Percentiles rank a stretch among this genome's conserved stretches.
Conservation (phyloP, 2,113 vertebrate species). For the Sisor rabdophorus region DNA sequence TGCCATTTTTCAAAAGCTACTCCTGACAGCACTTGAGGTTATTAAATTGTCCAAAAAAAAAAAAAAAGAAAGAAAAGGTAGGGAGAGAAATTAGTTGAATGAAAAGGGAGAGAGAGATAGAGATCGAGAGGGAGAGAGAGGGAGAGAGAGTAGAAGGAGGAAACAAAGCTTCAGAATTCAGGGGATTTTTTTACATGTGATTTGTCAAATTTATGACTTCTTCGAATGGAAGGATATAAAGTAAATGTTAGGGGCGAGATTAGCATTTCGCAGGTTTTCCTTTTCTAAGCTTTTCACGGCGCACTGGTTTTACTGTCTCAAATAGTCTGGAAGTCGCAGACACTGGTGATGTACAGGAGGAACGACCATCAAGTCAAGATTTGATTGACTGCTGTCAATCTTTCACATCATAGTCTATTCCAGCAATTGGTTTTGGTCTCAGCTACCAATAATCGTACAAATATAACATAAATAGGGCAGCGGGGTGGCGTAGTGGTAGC, state of each 20-base stretch:
- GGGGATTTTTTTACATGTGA: neutral
- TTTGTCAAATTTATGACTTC: neutral
- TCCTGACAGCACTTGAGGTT: conserved; percentile 96
- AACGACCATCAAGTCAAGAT: neutral
- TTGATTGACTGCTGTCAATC: too few relatives aligned
- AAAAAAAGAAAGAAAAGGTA: conserved; percentile 48
- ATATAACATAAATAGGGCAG: too few relatives aligned
- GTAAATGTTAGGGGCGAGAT: neutral
- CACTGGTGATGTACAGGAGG: neutral
- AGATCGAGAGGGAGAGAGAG: conserved; percentile 28
- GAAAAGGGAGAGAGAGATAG: conserved; percentile 40
- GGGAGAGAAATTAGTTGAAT: conserved; percentile 37
- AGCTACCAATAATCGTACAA: too few relatives aligned
- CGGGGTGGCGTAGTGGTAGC: too few relatives aligned
- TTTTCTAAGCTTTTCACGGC: neutral
- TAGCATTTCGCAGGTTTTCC: neutral
- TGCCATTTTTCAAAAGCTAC: conserved; percentile 93
- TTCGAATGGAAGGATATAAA: neutral
- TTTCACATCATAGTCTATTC: too few relatives aligned
- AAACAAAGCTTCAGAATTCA: neutral
- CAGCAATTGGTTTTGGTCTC: too few relatives aligned
- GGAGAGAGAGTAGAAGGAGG: neutral
- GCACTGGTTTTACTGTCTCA: neutral
- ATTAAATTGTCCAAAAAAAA: conserved; percentile 99
- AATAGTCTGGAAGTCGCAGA: neutral